Conservation (phyloP, 2,797 vertebrate species). For the Phalanger gymnotis region DNA sequence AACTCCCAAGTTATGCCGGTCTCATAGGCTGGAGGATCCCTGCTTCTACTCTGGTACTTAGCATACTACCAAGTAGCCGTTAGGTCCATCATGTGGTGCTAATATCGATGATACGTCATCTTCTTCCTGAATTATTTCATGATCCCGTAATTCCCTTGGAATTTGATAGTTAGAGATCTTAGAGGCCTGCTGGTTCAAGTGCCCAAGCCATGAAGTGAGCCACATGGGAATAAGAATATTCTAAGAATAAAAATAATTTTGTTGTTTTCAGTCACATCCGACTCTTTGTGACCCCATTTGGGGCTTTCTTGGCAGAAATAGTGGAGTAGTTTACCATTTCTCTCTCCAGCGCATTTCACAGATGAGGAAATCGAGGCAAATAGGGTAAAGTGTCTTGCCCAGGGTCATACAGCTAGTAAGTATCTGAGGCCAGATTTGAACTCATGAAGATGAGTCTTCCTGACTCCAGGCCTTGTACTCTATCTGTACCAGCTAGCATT, state of each 20-base stretch:
- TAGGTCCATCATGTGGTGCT: neutral
- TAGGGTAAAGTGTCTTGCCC: neutral
- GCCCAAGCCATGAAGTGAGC: too few species aligned
- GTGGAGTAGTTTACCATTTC: neutral
- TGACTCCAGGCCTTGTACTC: neutral
- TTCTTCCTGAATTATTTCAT: neutral
- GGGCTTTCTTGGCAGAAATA: neutral
- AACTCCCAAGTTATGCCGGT: too few species aligned
- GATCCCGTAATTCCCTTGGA: neutral
- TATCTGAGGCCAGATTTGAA: neutral
- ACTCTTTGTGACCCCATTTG: neutral
- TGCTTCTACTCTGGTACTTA: neutral
- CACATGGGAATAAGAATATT: too few species aligned
- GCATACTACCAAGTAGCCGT: neutral
- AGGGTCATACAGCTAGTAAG: neutral
- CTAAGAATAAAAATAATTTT: neutral
- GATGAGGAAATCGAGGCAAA: neutral
- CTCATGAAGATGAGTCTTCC: neutral
- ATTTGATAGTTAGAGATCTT: neutral
- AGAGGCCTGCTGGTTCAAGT: neutral
- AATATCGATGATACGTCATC: neutral
- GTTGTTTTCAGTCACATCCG: neutral
- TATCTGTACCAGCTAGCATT: neutral
- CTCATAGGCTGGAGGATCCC: neutral
- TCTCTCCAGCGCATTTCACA: neutral